Base-by-base conservation (phyloP, 2,797 vertebrate genomes). In the Distichodus sexfasciatus region DNA sequence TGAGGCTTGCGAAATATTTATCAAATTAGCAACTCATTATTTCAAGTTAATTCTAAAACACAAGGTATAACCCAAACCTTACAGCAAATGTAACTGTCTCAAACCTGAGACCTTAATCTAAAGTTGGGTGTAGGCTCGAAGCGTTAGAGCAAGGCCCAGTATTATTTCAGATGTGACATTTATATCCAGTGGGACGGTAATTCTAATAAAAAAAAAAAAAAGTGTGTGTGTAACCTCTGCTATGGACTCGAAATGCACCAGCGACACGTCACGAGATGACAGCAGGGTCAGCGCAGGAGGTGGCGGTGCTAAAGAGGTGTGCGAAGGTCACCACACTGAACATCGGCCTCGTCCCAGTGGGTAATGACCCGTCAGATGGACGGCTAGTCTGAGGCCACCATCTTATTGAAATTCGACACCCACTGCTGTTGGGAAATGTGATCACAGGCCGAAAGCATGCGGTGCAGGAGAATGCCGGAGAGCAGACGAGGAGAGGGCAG, bases 321-420 rank as follows among this genome's bases (percentile, higher is more conserved):
- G 6, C 10, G 0, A 41, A 70, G 73, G 74, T 79, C 71, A 76
- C 41, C 54, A 48, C 71, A 66, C 70, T 67, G 66, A n/a, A 76
- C 53, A 71, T 31, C 62, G 33, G 58, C 65, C 63, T 69, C 36
- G 69, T 79, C 47, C 62, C 55, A 17, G 23, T 10, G 66, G 55
- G 63, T 74, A 81, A 78, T 78, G 74, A 60, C 23, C 46, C 53
- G 48, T 66, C 65, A 78, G 68, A 78, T 59, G 75, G 58, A 35
- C n/a, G 69, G 59, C 33, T 46, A 59, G 59, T 61, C 58, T 29
- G 51, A 57, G 72, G 71, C 69, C 48, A 66, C 58, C 35, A 51
- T 57, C 66, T 72, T 72, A 78, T 72, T 76, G 74, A 68, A 58
- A 69, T 69, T 65, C 76, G 53, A 35, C 67, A 46, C 7, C 4